Evolutionary conservation across 2,113 vertebrate species (phyloP), one percentile per base, ranked within the genome.

Genomic region (Megaptera novaeangliae): DNA sequence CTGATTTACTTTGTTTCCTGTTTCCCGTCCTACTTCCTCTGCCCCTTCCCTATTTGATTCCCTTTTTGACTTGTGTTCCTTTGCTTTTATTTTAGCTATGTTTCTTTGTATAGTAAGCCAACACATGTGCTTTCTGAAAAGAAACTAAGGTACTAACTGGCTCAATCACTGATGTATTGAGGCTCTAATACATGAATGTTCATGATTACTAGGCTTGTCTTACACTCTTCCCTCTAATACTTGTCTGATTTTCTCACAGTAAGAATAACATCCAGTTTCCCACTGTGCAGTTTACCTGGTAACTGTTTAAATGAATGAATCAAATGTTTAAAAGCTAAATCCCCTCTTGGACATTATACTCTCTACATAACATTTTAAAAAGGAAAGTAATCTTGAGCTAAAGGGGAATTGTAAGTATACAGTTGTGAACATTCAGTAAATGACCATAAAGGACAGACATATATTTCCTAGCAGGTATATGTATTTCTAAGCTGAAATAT

Each of bases 221-320:
- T 90, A 8, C 0, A 23, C 8, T 80, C 84, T 69, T 66, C 61
- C 34, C 6, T 92, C 21, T 27, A 21, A 20, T 71, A 7, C 68
- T 59, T 64, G 41, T 39, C 44, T 85, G 55, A 86, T 87, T 87
- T 94, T 96, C 61, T 95, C 34, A 71, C 17, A 23, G 34, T 84
- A 92, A 95, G 89, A 88, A 55, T 5, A 87, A 18, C 18, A 71
- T 66, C 11, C 36, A 85, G 46, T 11, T 34, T 94, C 55, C 63
- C 74, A 96, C 41, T 90, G 21, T 66, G 29, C 49, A 64, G 55
- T 92, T 94, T 83, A 80, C 59, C 57, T 94, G 72, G 69, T 64
- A 78, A 89, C 63, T 81, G 84, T 88, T 96, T 96, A 96, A 95
- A 75, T 91, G 94, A 95, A 87, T 77, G 52, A 94, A 88, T 78